These are phyloP conservation scores for Tokudaia muenninki DNA, from an alignment of 2,797 vertebrate genomes.

Conservation along the genomic window DNA sequence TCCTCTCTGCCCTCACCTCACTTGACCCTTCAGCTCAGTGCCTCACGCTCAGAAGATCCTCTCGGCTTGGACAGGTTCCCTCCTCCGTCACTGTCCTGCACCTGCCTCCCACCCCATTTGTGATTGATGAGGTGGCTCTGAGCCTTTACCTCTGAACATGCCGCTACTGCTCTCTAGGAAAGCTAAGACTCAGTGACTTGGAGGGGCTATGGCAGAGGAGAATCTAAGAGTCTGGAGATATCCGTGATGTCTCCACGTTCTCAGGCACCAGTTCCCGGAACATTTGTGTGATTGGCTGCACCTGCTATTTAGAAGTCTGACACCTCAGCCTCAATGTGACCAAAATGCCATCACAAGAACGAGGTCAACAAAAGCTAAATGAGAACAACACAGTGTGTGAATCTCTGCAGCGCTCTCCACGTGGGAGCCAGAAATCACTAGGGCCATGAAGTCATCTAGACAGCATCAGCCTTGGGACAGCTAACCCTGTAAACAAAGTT, in stretches of 20 bases:
- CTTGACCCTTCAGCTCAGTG: neutral
- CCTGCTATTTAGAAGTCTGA: neutral
- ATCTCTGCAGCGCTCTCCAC: neutral
- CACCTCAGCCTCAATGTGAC: neutral
- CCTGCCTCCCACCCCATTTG: neutral
- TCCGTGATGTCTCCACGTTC: neutral
- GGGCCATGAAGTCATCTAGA: neutral
- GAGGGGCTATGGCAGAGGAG: neutral
- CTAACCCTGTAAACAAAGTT: neutral
- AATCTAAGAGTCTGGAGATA: neutral
- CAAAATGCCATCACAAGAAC: neutral
- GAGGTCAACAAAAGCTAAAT: neutral
- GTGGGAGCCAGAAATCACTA: neutral
- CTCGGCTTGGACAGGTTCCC: neutral
- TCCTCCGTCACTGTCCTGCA: neutral
- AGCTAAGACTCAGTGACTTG: neutral
- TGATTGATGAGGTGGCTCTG: neutral
- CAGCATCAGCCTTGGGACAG: neutral
- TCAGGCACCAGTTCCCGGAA: fast-evolving
- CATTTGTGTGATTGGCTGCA: no score
- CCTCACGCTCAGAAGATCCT: neutral
- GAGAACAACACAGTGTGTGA: neutral
- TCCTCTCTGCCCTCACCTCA: neutral
- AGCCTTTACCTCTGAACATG: neutral
- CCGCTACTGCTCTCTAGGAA: neutral